Conservation (phyloP, 2,888 invertebrate species). For the Lysandra bellargus region DNA sequence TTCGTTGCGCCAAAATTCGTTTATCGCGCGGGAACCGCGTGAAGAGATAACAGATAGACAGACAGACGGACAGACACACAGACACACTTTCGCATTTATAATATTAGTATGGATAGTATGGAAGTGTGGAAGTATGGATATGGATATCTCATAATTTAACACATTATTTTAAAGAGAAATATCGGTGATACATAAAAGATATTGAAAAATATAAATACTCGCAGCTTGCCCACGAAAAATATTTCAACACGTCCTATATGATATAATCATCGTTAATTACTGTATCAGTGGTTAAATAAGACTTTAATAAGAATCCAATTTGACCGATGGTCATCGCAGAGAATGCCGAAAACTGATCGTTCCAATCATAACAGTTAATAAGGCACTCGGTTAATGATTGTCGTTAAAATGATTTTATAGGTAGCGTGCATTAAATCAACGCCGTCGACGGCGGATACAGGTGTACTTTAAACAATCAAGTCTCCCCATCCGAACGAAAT, state of each 20-base stretch:
- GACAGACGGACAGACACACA: no score
- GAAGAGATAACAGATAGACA: no score
- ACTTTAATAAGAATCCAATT: conserved; percentile 30
- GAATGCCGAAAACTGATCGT: conserved; percentile 8
- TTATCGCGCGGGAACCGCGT: no score
- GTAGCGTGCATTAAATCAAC: conserved; percentile 58
- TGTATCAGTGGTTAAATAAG: conserved; percentile 15
- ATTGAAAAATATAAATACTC: not conserved
- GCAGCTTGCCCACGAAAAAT: not conserved
- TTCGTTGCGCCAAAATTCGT: no score
- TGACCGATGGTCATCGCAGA: not conserved
- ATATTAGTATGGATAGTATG: no score
- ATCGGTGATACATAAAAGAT: not conserved
- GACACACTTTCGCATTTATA: no score
- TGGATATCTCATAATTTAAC: no score
- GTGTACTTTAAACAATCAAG: conserved; percentile 52
- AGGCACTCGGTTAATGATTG: conserved; percentile 30
- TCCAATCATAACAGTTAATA: conserved; percentile 24
- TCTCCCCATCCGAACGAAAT: conserved; percentile 41
- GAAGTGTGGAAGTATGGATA: no score
- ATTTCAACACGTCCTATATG: conserved; percentile 9
- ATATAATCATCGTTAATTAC: conserved; percentile 20
- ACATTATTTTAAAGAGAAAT: no score
- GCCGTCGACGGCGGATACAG: conserved; percentile 66
- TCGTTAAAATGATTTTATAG: conserved; percentile 39